phyloP scores from a whole-genome alignment of 2,797 vertebrate genomes.

The Lateolabrax maculatus region DNA sequence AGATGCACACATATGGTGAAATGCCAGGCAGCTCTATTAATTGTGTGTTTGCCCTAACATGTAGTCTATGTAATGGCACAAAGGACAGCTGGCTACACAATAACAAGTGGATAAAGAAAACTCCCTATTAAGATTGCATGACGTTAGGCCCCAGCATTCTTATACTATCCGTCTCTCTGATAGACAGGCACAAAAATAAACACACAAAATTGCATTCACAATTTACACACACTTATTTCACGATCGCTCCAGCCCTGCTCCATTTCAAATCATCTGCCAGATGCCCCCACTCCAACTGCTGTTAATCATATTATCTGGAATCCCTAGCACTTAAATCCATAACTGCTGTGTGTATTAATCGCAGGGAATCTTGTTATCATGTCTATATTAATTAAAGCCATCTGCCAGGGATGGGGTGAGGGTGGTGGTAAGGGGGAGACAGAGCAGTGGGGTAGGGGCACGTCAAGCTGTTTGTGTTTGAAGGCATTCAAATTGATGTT shows the following conservation, averaged over 20 bases:
- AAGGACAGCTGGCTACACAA: slow-evolving; percentile 72
- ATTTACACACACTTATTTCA: slow-evolving; percentile 36
- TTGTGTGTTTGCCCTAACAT: slow-evolving; percentile 34
- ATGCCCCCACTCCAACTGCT: slow-evolving; percentile 77
- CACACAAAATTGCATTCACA: slow-evolving; percentile 12
- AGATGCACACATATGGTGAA: slow-evolving; percentile 32
- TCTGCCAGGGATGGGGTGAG: slow-evolving; percentile 79
- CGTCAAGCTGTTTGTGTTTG: slow-evolving; percentile 49
- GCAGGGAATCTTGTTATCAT: slow-evolving; percentile 85
- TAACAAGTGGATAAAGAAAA: slow-evolving; percentile 69
- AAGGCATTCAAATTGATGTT: slow-evolving; percentile 50
- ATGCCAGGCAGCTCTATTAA: slow-evolving; percentile 8
- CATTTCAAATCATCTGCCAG: slow-evolving; percentile 75
- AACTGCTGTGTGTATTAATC: slow-evolving; percentile 87
- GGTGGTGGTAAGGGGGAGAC: slow-evolving; percentile 39
- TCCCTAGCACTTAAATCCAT: slow-evolving; percentile 86
- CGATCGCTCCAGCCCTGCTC: slow-evolving; percentile 60
- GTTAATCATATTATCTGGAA: slow-evolving; percentile 87
- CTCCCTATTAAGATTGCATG: slow-evolving; percentile 43
- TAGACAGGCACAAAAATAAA: slow-evolving; percentile 38
- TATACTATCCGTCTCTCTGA: slow-evolving; percentile 38
- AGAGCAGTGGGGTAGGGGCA: slow-evolving; percentile 33
- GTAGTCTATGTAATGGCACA: slow-evolving; percentile 34
- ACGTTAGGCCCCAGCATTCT: slow-evolving; percentile 51
- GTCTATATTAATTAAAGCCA: slow-evolving; percentile 87